phyloP scores from a whole-genome alignment of 2,113 vertebrate genomes.

The Sitta europaea region DNA sequence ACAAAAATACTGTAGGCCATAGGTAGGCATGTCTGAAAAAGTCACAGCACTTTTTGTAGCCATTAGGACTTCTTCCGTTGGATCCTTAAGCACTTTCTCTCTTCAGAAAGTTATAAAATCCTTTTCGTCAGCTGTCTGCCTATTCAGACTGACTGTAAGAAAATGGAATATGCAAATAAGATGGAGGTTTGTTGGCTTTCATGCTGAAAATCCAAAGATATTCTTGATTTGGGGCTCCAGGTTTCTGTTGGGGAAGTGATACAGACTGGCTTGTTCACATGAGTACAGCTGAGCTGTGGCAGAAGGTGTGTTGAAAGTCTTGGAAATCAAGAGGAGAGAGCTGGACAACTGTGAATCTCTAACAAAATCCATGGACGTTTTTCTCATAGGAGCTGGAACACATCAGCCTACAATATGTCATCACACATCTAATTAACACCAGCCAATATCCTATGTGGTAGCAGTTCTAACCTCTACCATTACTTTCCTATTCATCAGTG shows the following conservation, averaged over 20 bases:
- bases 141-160: neutral
- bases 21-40: neutral
- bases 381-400: neutral
- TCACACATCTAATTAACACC: slow-evolving; percentile 7
- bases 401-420: neutral
- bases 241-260: neutral
- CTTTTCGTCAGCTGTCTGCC: neutral
- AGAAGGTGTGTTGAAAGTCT: neutral
- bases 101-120: neutral
- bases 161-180: neutral
- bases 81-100: neutral
- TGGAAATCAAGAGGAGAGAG: neutral
- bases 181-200: neutral
- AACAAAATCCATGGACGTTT: neutral
- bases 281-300: neutral
- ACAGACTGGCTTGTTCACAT: neutral
- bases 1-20: neutral
- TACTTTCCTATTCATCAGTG: slow-evolving; percentile 28
- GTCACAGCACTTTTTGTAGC: neutral
- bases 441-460: neutral
- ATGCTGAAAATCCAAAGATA: neutral
- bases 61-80: neutral
- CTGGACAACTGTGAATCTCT: neutral
- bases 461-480: neutral
- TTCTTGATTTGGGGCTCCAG: neutral